phyloP scores from a whole-genome alignment of 2,888 invertebrate species.

The Idaea aversata region DNA sequence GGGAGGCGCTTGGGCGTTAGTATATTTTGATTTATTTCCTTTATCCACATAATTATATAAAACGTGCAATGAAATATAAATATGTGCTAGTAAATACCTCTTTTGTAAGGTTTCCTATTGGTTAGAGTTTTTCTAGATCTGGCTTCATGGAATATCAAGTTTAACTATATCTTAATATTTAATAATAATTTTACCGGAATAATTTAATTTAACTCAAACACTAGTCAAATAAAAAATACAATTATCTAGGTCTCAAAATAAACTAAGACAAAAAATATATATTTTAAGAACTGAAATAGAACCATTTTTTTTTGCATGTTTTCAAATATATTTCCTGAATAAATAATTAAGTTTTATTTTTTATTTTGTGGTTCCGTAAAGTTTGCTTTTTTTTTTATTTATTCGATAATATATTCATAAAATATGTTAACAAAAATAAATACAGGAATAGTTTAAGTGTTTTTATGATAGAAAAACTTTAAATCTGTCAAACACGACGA shows the following conservation, averaged over 20 bases:
- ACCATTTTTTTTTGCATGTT: too few relatives aligned
- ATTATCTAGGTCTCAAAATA: too few relatives aligned
- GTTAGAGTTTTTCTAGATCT: not conserved
- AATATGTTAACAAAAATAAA: not conserved
- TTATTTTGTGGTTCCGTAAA: not conserved
- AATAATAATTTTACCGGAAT: too few relatives aligned
- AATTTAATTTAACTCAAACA: too few relatives aligned
- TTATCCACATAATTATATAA: not conserved
- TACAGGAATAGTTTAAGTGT: not conserved
- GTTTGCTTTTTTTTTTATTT: not conserved
- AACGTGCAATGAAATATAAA: not conserved
- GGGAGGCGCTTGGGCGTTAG: not conserved
- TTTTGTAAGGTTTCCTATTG: not conserved
- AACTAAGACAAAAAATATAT: too few relatives aligned
- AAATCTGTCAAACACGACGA: not conserved
- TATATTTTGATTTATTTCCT: not conserved
- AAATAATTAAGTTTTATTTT: not conserved
- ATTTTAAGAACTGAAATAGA: too few relatives aligned
- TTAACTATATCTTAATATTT: too few relatives aligned
- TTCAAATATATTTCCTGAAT: not conserved
- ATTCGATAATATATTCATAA: not conserved
- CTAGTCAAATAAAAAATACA: too few relatives aligned
- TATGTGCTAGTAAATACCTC: not conserved
- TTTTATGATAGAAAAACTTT: not conserved
- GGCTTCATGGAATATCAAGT: too few relatives aligned